Evolutionary conservation across 2,797 vertebrate genomes (phyloP).

Genomic region (Peromyscus nudipes): DNA sequence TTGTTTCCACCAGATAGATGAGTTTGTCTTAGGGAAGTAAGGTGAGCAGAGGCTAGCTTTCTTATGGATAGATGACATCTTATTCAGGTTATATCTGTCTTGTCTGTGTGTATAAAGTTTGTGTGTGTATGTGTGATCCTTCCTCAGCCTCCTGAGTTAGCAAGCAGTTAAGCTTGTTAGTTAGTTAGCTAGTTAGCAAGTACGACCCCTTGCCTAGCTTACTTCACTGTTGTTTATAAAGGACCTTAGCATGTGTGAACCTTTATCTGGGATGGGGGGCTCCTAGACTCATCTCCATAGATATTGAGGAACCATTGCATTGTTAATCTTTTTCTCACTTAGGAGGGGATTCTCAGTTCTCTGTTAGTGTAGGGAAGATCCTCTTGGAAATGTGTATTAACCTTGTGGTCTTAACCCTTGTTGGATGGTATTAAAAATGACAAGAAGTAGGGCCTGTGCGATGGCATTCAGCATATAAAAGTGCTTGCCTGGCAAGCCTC

Average conservation of each 20-base stretch:
- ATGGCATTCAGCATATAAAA: not conserved
- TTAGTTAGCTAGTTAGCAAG: no score
- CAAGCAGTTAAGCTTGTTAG: not conserved
- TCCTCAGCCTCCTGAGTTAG: not conserved
- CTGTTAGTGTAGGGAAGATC: not conserved
- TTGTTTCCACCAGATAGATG: not conserved
- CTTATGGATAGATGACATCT: not conserved
- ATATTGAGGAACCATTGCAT: not conserved
- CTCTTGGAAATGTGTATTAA: not conserved
- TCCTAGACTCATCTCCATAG: not conserved
- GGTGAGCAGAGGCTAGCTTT: not conserved
- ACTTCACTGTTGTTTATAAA: not conserved
- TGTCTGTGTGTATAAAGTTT: not conserved
- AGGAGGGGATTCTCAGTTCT: not conserved
- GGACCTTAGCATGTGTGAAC: not conserved
- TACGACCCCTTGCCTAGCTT: no score
- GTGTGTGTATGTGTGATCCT: not conserved
- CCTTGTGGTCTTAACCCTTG: fast-evolving
- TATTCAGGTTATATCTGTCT: not conserved
- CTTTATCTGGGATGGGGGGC: no score
- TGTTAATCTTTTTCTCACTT: not conserved
- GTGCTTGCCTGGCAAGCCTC: not conserved
- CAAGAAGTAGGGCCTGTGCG: not conserved
- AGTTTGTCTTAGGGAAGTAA: not conserved
- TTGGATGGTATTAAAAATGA: not conserved